phyloP scores from a whole-genome alignment of 2,113 vertebrate species.

The Laticauda colubrina region DNA sequence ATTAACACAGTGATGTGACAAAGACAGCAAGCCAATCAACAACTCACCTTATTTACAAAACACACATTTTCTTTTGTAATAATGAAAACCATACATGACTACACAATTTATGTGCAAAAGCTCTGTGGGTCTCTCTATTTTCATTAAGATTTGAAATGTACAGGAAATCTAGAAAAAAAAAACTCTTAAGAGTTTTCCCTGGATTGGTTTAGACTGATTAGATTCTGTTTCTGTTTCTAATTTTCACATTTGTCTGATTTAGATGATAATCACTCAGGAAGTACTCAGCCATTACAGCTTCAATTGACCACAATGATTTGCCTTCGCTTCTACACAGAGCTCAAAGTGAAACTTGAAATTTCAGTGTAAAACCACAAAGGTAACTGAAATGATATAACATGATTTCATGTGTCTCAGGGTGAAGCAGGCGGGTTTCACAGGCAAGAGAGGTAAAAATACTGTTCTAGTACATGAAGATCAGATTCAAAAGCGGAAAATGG shows the following conservation, averaged over 20 bases:
- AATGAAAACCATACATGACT: not conserved
- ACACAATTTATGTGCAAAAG: not conserved
- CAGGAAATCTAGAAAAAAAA: not conserved
- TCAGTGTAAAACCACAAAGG: constrained; percentile 13
- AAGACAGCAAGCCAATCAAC: not conserved
- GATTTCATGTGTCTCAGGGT: not conserved
- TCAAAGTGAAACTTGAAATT: constrained; percentile 16
- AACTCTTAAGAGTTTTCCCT: not conserved
- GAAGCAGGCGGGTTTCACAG: not conserved
- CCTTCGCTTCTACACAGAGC: not conserved
- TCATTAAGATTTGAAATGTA: not conserved
- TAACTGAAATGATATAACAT: not conserved
- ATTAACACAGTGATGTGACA: not conserved
- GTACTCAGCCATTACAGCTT: not conserved
- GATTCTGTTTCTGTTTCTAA: not conserved
- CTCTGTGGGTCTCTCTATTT: not conserved
- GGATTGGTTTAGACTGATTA: not conserved
- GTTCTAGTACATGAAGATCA: not conserved
- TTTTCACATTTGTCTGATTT: not conserved
- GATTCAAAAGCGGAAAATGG: not conserved
- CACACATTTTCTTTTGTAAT: not conserved
- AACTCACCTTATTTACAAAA: not conserved
- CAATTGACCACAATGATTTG: not conserved
- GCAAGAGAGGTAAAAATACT: not conserved
- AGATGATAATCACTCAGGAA: not conserved